Conservation (phyloP, 2,888 invertebrate species). For the Timema cristinae region DNA sequence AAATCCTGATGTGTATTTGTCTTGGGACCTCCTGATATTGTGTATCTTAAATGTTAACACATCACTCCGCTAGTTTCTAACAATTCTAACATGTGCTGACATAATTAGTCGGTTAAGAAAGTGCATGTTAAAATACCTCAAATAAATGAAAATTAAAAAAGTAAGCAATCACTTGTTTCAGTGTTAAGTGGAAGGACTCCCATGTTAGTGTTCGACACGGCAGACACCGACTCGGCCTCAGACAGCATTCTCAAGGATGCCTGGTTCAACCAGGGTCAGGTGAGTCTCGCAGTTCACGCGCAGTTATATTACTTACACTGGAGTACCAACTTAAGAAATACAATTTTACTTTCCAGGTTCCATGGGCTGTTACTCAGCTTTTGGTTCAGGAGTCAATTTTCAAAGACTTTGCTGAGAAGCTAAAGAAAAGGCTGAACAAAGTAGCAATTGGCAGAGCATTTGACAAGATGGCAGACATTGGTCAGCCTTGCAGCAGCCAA, state of each 20-base stretch:
- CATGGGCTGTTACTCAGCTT: conserved; percentile 49
- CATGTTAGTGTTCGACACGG: conserved; percentile 51
- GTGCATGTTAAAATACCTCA: too few species aligned
- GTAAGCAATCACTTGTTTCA: conserved; percentile 25
- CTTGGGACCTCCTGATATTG: too few species aligned
- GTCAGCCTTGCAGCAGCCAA: conserved; percentile 42
- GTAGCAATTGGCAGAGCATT: conserved; percentile 44
- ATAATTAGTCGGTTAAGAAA: too few species aligned
- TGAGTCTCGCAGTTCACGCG: conserved; percentile 32
- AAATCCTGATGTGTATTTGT: too few species aligned
- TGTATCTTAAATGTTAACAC: too few species aligned
- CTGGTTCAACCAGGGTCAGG: conserved; percentile 53
- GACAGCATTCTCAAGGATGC: conserved; percentile 50
- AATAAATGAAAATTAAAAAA: conserved; percentile 10
- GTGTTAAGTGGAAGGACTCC: conserved; percentile 47
- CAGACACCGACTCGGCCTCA: conserved; percentile 54
- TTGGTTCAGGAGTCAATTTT: conserved; percentile 53
- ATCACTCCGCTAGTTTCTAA: too few species aligned
- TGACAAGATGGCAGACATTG: conserved; percentile 49
- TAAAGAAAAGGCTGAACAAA: conserved; percentile 44
- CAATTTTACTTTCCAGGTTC: conserved; percentile 43
- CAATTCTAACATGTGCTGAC: too few species aligned
- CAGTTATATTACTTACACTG: too few species aligned
- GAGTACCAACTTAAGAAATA: neutral
- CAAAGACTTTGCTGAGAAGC: conserved; percentile 45